Base-by-base conservation (phyloP, 2,113 vertebrate species). In the Tachysurus fulvidraco region DNA sequence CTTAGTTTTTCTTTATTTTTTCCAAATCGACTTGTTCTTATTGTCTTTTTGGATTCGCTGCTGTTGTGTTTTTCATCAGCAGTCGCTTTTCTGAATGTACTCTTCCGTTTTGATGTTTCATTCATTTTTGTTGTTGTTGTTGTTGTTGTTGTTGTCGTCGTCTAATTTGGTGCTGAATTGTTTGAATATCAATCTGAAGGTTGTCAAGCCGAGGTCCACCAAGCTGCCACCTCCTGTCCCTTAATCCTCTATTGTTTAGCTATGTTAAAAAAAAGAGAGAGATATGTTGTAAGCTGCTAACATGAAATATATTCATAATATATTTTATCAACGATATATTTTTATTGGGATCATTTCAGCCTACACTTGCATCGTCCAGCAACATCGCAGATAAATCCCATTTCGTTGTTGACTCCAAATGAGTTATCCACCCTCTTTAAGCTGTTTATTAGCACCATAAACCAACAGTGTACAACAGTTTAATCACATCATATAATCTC, bases 361-460 rank as follows among this genome's bases (percentile, higher is more conserved):
- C 12, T 19, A 41, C 82, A 60, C 41, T 69, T 41, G 14, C 71
- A 86, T 78, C 71, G 57, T 83, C 73, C 62, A 46, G 25, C 46
- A 54, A 9, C 25, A 54, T 52, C 78, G 30, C 16, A 21, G 3
- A 44, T 55, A 74, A 52, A 57, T 19, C 10, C 62, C 80, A 85
- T 89, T 86, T 28, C 17, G 60, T 30, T 81, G 50, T 71, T 50
- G 52, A 54, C 62, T 36, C 30, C 64, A 78, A 85, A 83, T 89
- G 17, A 85, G 44, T 83, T 83, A 76, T 64, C 85, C 64, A 85
- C n/a, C 50, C 69, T 83, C 67, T 44, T 78, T 87, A 83, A 85
- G 78, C 13, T 76, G 62, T 87, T 87, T 82, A 89, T 79, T 59
- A 76, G 60, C 80, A 71, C 65, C 23, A 89, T 85, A 79, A 89